phyloP scores from a whole-genome alignment of 2,113 vertebrate species.

The Dromas ardeola region DNA sequence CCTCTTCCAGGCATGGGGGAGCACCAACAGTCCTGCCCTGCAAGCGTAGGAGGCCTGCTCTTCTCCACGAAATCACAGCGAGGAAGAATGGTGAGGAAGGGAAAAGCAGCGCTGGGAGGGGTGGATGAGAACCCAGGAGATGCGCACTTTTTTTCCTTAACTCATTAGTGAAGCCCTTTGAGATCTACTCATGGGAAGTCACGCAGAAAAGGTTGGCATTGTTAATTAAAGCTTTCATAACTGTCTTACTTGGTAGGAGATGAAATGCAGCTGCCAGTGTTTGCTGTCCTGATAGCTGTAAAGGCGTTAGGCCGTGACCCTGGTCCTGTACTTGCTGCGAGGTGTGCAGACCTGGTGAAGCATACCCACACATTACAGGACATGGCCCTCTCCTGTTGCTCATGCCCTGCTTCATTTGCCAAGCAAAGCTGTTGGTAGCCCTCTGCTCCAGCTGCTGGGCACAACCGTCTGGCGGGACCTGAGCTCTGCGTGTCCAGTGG shows the following conservation, averaged over 20 bases:
- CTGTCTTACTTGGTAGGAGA: background rate
- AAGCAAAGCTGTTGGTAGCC: background rate
- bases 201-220: background rate
- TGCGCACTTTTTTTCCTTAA: background rate
- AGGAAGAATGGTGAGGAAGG: background rate
- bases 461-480: accelerated
- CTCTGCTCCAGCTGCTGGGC: background rate
- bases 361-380: accelerated
- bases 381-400: background rate
- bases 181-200: background rate
- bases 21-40: background rate
- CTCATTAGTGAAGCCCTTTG: background rate
- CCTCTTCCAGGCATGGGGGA: background rate
- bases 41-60: background rate
- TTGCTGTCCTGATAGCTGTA: background rate
- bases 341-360: background rate
- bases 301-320: background rate
- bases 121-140: background rate
- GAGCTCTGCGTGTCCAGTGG: background rate
- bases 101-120: background rate
- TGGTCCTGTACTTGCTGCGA: background rate
- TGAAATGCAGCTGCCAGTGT: background rate
- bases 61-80: background rate
- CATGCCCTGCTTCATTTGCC: background rate
- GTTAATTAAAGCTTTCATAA: background rate